A percentile compares a stretch with the other conserved stretches of the same genome.
Evolutionary conservation across 2,888 invertebrate species (phyloP).

Genomic region (Tuberolachnus salignus): DNA sequence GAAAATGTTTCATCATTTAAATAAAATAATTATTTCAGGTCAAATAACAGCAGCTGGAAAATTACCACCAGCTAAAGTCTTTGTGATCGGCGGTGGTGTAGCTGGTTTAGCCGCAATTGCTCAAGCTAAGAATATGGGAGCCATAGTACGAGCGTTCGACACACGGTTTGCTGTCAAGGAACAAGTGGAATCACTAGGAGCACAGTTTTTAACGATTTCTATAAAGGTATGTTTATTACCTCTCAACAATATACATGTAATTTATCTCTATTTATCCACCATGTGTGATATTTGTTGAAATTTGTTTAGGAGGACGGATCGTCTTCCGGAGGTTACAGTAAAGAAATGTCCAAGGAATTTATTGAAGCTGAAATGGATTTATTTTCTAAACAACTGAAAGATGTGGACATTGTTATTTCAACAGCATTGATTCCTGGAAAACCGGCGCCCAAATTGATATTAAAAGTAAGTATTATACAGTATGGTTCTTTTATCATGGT

Average conservation of each 20-base stretch:
- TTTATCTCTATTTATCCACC: background rate
- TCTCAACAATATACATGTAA: background rate
- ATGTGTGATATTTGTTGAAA: background rate
- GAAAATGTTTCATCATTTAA: conserved; percentile 14
- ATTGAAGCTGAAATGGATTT: conserved; percentile 83
- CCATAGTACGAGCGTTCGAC: conserved; percentile 86
- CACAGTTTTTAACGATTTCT: conserved; percentile 82
- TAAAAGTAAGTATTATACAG: conserved; percentile 69
- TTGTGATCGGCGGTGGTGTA: conserved; percentile 88
- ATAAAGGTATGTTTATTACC: conserved; percentile 66
- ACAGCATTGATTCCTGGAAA: conserved; percentile 89
- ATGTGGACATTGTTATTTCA: conserved; percentile 85
- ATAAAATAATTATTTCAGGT: conserved; percentile 65
- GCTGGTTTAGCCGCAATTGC: conserved; percentile 86
- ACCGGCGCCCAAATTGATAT: conserved; percentile 78
- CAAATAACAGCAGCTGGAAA: conserved; percentile 90
- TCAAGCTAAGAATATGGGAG: conserved; percentile 87
- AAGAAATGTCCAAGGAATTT: conserved; percentile 85
- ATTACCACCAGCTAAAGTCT: conserved; percentile 85
- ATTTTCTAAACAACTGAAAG: conserved; percentile 83
- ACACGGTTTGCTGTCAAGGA: conserved; percentile 82
- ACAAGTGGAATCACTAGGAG: conserved; percentile 86
- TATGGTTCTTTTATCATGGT: no score
- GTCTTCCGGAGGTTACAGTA: conserved; percentile 79
- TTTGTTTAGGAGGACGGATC: conserved; percentile 72